A percentile compares a stretch with the other conserved stretches of the same genome.
These are phyloP conservation scores for Aphaenogaster ashmeadi DNA, from an alignment of 1,140 invertebrate species.

Conservation along the genomic window DNA sequence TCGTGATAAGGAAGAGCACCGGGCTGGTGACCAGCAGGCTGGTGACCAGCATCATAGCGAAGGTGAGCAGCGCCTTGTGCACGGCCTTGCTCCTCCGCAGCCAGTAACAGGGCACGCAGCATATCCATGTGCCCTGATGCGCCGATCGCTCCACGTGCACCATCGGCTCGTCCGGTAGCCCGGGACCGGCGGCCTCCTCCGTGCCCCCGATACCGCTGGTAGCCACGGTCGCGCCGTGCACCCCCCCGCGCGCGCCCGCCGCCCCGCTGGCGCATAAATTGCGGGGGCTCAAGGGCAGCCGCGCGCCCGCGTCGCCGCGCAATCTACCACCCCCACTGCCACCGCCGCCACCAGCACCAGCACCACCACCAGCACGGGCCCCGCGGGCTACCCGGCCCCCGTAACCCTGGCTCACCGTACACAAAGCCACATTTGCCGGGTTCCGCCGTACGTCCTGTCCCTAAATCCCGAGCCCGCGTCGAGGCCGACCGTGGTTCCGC, in stretches of 20 bases:
- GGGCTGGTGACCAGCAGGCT: slow-evolving; percentile 89
- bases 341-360: slow-evolving; percentile 49
- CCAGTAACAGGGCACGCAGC: slow-evolving; percentile 89
- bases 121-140: slow-evolving; percentile 88
- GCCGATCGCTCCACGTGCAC: slow-evolving; percentile 79
- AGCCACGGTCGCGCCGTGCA: slow-evolving; percentile 56
- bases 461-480: slow-evolving; percentile 61
- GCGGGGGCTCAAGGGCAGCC: slow-evolving; percentile 80
- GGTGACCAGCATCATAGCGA: slow-evolving; percentile 89
- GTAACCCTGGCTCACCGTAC: slow-evolving; percentile 84
- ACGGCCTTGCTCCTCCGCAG: slow-evolving; percentile 88
- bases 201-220: slow-evolving; percentile 52
- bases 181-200: slow-evolving; percentile 54
- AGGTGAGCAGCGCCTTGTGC: slow-evolving; percentile 89
- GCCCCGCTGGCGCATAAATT: slow-evolving; percentile 79
- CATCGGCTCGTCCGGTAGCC: slow-evolving; percentile 81
- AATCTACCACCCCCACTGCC: slow-evolving; percentile 59
- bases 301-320: slow-evolving; percentile 72
- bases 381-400: slow-evolving; percentile 81
- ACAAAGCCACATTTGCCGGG: slow-evolving; percentile 85
- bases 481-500: slow-evolving; percentile 6
- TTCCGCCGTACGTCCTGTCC: slow-evolving; percentile 71
- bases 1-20: slow-evolving; percentile 89
- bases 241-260: slow-evolving; percentile 57
- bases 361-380: slow-evolving; percentile 66